Conservation (phyloP, 1,140 invertebrate genomes). For the Cepaea nemoralis region DNA sequence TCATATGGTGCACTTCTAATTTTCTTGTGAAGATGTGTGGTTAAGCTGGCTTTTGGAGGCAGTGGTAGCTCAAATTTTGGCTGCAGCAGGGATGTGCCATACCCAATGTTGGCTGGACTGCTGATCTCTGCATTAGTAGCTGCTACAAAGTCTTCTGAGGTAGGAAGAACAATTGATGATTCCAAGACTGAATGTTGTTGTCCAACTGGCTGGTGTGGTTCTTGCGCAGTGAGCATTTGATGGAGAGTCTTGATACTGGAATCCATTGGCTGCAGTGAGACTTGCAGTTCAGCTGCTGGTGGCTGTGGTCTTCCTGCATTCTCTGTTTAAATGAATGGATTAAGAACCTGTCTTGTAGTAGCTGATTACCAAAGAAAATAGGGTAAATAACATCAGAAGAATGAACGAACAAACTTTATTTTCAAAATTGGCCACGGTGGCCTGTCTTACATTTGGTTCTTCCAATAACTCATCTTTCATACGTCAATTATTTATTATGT, state of each 20-base stretch:
- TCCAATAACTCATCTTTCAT: no score
- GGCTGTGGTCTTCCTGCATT: background rate
- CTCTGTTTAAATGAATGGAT: background rate
- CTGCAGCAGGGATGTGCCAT: background rate
- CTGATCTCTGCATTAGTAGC: background rate
- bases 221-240: background rate
- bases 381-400: no score
- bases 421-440: no score
- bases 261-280: no score
- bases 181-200: background rate
- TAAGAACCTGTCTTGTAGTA: no score
- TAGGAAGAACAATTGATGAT: background rate
- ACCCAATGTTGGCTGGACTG: background rate
- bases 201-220: background rate
- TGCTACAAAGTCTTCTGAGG: background rate
- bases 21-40: background rate
- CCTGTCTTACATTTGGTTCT: no score
- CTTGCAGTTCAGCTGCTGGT: background rate
- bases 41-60: conserved; percentile 46
- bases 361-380: no score
- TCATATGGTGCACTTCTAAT: conserved; percentile 42
- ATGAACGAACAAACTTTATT: no score
- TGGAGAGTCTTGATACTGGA: background rate
- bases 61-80: conserved; percentile 44
- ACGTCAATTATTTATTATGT: no score